These are phyloP conservation scores for Bilobella aurantiaca DNA, from an alignment of 1,140 invertebrate genomes.

Conservation along the genomic window DNA sequence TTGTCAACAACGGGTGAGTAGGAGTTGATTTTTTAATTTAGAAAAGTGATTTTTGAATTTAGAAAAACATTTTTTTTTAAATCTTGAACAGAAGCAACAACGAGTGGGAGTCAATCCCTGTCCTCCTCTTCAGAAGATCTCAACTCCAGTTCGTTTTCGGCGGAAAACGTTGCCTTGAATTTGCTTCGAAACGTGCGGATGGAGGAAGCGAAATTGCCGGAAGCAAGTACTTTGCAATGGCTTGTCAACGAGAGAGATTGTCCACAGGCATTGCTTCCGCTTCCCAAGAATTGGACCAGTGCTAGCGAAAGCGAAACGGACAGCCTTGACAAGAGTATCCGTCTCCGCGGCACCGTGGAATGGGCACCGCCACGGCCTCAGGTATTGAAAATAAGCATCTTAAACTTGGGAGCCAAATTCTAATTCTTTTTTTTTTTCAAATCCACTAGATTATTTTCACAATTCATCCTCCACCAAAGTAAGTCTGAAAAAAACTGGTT, in stretches of 20 bases:
- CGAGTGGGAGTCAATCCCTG: constrained; percentile 38
- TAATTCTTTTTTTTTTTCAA: not conserved
- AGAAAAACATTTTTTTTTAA: constrained; percentile 2
- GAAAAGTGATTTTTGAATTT: not conserved
- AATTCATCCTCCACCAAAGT: constrained; percentile 57
- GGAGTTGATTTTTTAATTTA: not conserved
- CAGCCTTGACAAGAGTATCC: constrained; percentile 40
- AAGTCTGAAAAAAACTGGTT: too few species aligned
- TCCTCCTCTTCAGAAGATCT: constrained; percentile 51
- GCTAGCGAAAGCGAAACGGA: constrained; percentile 40
- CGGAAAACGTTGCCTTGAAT: constrained; percentile 66
- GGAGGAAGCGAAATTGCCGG: constrained; percentile 54
- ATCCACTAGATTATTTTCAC: constrained; percentile 70
- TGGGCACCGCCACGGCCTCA: constrained; percentile 78
- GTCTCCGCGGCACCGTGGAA: constrained; percentile 59
- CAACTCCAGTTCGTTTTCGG: constrained; percentile 47
- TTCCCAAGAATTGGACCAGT: constrained; percentile 59
- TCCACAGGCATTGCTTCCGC: constrained; percentile 62
- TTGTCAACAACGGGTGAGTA: constrained; percentile 29
- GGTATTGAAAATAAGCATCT: not conserved
- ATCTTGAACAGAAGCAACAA: constrained; percentile 17
- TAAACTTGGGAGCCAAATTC: not conserved
- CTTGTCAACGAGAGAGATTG: constrained; percentile 67
- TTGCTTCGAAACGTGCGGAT: constrained; percentile 65
- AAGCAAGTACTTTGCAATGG: constrained; percentile 70